These are phyloP conservation scores for Drosophila triauraria DNA, from an alignment of 1,140 invertebrate genomes.

Conservation along the genomic window DNA sequence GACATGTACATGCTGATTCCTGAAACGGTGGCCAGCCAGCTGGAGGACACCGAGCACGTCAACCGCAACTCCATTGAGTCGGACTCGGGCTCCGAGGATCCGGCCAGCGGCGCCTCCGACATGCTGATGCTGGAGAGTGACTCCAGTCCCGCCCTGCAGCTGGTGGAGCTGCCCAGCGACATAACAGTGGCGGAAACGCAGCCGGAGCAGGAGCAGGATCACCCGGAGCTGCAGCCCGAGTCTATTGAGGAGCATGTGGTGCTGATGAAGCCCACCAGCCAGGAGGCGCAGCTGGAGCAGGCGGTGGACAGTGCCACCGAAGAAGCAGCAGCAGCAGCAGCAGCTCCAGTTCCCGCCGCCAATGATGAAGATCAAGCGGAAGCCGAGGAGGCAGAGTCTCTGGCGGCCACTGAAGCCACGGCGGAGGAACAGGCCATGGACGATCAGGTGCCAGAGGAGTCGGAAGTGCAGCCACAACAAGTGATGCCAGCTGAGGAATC, in stretches of 20 bases:
- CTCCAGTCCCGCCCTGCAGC: slow-evolving; percentile 66
- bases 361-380: slow-evolving; percentile 12
- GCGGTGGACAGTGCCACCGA: slow-evolving; percentile 52
- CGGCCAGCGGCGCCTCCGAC: slow-evolving; percentile 41
- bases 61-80: slow-evolving; percentile 68
- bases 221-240: slow-evolving; percentile 33
- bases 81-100: slow-evolving; percentile 28
- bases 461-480: slow-evolving; percentile 7
- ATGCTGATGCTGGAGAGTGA: slow-evolving; percentile 82
- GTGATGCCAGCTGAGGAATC: slow-evolving; percentile 1
- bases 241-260: slow-evolving; percentile 67
- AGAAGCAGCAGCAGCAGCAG: slow-evolving; percentile 15
- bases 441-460: slow-evolving; percentile 33
- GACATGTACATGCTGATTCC: slow-evolving; percentile 79
- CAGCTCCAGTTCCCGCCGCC: not conserved
- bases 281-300: slow-evolving; percentile 60
- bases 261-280: slow-evolving; percentile 32
- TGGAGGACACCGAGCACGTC: slow-evolving; percentile 69
- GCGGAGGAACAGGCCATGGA: slow-evolving; percentile 20
- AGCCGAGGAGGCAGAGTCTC: not conserved
- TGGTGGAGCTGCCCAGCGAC: slow-evolving; percentile 69
- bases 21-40: slow-evolving; percentile 61
- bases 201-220: slow-evolving; percentile 14
- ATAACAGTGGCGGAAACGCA: slow-evolving; percentile 44
- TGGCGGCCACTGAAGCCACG: slow-evolving; percentile 11